phyloP scores from a whole-genome alignment of 2,113 vertebrate species.

The Candoia aspera region DNA sequence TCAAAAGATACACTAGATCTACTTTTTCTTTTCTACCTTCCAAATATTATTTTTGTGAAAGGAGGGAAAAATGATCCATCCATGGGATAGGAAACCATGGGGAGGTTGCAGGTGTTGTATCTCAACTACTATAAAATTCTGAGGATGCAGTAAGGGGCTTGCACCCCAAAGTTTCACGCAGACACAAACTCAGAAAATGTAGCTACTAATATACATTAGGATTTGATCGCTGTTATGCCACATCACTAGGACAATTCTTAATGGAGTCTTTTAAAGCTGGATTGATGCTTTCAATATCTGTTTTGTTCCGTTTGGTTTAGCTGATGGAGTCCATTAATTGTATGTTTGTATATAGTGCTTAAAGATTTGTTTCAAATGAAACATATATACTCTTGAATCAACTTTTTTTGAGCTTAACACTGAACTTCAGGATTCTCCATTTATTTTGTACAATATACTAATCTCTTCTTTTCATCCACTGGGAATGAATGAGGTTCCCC shows the following conservation, averaged over 20 bases:
- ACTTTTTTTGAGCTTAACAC: not conserved
- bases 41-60: not conserved
- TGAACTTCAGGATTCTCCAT: not conserved
- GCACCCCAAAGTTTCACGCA: not conserved
- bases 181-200: not conserved
- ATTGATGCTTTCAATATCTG: not conserved
- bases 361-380: not conserved
- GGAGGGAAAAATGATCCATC: not conserved
- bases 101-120: not conserved
- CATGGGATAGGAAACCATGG: not conserved
- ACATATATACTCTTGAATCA: not conserved
- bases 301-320: not conserved
- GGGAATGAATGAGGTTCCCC: not conserved
- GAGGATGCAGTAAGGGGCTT: not conserved
- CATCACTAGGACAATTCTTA: not conserved
- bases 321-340: not conserved
- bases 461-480: not conserved
- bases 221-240: not conserved
- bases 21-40: not conserved
- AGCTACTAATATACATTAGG: not conserved
- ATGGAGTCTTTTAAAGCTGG: not conserved
- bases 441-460: not conserved
- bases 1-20: not conserved
- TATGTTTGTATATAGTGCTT: not conserved
- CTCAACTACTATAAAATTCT: not conserved